Percentiles rank a stretch among this genome's conserved stretches.
Conservation (phyloP, 1,140 invertebrate species). For the Microvelia longipes region DNA sequence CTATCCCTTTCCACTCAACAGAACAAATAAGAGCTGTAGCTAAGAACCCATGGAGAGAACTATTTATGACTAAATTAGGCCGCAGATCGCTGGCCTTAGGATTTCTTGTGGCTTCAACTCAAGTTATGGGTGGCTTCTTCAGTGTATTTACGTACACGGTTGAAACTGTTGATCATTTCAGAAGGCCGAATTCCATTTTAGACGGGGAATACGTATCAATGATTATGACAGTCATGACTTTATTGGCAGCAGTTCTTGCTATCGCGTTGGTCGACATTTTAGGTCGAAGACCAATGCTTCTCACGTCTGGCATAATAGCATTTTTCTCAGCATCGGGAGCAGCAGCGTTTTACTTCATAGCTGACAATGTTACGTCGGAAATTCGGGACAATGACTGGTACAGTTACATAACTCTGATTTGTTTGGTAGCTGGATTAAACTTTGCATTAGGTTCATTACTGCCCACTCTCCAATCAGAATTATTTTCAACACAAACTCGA, state of each 20-base stretch:
- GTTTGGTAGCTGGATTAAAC: slow-evolving; percentile 29
- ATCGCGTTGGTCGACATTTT: slow-evolving; percentile 25
- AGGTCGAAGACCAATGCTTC: slow-evolving; percentile 31
- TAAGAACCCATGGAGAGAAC: not conserved
- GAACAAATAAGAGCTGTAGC: not conserved
- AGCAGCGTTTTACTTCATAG: slow-evolving; percentile 10
- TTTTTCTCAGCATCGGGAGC: slow-evolving; percentile 7
- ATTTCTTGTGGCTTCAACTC: not conserved
- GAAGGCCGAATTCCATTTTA: not conserved
- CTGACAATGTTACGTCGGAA: slow-evolving; percentile 7
- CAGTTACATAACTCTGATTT: slow-evolving; percentile 27
- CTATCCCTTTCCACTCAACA: not conserved
- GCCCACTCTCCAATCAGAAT: slow-evolving; percentile 32
- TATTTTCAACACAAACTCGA: slow-evolving; percentile 17
- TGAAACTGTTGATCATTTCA: not conserved
- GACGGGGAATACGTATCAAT: not conserved
- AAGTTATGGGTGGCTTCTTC: not conserved
- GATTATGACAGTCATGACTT: not conserved
- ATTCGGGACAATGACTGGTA: slow-evolving; percentile 20
- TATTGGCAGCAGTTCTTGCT: slow-evolving; percentile 20
- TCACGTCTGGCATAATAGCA: slow-evolving; percentile 23
- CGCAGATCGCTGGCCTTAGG: not conserved
- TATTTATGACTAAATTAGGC: not conserved
- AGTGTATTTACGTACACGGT: not conserved
- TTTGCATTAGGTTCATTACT: slow-evolving; percentile 46